Percentiles rank a stretch among this genome's conserved stretches.
These are phyloP conservation scores for Clarias batrachus DNA, from an alignment of 2,113 vertebrate genomes.

Conservation along the genomic window DNA sequence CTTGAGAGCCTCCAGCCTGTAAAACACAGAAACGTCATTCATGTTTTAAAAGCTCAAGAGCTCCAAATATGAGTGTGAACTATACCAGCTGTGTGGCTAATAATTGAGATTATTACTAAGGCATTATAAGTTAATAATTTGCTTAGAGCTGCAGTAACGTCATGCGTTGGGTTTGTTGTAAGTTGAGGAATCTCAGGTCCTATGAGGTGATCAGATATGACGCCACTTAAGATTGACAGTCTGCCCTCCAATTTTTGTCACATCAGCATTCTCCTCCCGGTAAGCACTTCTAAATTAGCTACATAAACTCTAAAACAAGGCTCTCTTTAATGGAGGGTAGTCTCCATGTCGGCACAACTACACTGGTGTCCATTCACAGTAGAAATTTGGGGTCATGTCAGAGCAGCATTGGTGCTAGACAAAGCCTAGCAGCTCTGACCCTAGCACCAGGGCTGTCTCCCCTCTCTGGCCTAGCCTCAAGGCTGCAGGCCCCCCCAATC, in stretches of 20 bases:
- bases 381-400: constrained; percentile 73
- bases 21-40: background rate
- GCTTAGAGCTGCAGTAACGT: background rate
- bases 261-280: constrained; percentile 62
- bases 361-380: constrained; percentile 76
- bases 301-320: constrained; percentile 67
- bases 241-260: constrained; percentile 57
- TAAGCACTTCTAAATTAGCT: constrained; percentile 64
- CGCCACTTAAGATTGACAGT: constrained; percentile 54
- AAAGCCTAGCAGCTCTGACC: constrained; percentile 77
- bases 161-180: background rate
- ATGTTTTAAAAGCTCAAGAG: background rate
- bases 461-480: constrained; percentile 73
- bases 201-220: constrained; percentile 40
- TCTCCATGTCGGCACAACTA: constrained; percentile 58
- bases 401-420: constrained; percentile 73
- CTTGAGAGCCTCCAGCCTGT: constrained; percentile 95
- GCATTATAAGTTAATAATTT: background rate
- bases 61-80: background rate
- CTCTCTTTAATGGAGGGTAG: constrained; percentile 49
- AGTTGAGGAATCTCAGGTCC: constrained; percentile 14
- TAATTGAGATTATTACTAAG: background rate
- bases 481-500: constrained; percentile 67
- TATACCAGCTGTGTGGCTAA: background rate
- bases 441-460: constrained; percentile 81